Base-by-base conservation (phyloP, 2,113 vertebrate genomes). In the Pungitius pungitius region DNA sequence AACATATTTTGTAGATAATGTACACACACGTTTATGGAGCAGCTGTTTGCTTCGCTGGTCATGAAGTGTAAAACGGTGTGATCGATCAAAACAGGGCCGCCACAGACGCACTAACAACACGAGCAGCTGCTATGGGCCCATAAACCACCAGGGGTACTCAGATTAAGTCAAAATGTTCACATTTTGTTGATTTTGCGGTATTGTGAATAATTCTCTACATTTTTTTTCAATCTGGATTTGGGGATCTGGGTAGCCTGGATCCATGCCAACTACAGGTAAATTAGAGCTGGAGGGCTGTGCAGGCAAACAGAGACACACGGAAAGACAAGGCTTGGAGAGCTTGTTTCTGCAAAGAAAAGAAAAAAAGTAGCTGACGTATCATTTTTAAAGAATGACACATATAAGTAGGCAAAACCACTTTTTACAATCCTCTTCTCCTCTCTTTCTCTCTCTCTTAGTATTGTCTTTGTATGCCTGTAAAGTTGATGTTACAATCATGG, bases 401-500 rank as follows among this genome's bases (percentile, higher is more conserved):
- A 78, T 43, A 61, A 82, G 75, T 82, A 65, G 47, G 47, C 20
- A 3, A 51, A 87, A 84, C 43, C 75, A n/a, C 75, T 78, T 87
- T 74, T 71, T 80, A 78, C 66, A 83, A 75, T 78, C 66, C 47
- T 77, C 83, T 62, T 85, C 37, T 71, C 51, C 66, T 78, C 71
- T 63, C 64, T 78, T 65, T 89, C 69, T 85, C 69, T 81, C 73
- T 89, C 72, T 85, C 92, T 84, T 93, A 90, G 89, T 94, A 85
- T 86, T 90, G 93, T 96, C 94, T 95, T 91, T 94, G 93, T 96
- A 93, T 94, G 95, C 95, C 94, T 95, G 94, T 96, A 94, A 94
- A 94, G 93, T 96, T 93, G 93, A 89, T 94, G 94, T 94, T 93
- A 87, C 93, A 94, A 93, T 95, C 94, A 95, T 92, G 60, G 93